A percentile compares a stretch with the other conserved stretches of the same genome.
phyloP scores from a whole-genome alignment of 2,888 invertebrate species.

The Herminia tarsipennalis region DNA sequence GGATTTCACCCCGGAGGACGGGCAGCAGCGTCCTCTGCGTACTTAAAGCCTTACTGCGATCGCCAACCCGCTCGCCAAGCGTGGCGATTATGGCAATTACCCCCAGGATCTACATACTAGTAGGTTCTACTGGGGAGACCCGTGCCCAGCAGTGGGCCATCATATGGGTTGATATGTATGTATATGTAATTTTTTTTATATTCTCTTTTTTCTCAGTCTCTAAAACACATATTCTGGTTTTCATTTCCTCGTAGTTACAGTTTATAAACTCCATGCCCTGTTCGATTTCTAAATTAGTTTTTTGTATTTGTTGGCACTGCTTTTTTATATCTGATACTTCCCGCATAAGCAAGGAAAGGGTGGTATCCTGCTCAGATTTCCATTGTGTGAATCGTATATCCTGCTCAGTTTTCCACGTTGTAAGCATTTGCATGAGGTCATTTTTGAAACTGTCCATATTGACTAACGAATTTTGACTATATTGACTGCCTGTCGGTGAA shows the following conservation, averaged over 20 bases:
- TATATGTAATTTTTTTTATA: background rate
- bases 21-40: too few species aligned
- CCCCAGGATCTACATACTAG: too few species aligned
- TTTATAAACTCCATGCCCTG: background rate
- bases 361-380: constrained; percentile 5
- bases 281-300: background rate
- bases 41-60: too few species aligned
- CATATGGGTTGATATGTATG: too few species aligned
- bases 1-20: too few species aligned
- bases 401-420: constrained; percentile 1
- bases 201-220: background rate
- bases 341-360: background rate
- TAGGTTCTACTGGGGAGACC: too few species aligned
- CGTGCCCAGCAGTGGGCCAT: too few species aligned
- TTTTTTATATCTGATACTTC: constrained; percentile 1
- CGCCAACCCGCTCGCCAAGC: too few species aligned
- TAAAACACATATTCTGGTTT: background rate
- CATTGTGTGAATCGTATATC: background rate
- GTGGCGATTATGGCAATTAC: too few species aligned
- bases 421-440: background rate
- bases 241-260: background rate
- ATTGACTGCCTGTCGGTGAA: background rate
- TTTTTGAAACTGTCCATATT: background rate
- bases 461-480: background rate
- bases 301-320: background rate